These are phyloP conservation scores for Lasioglossum pauxillum DNA, from an alignment of 2,888 invertebrate species.

Conservation along the genomic window DNA sequence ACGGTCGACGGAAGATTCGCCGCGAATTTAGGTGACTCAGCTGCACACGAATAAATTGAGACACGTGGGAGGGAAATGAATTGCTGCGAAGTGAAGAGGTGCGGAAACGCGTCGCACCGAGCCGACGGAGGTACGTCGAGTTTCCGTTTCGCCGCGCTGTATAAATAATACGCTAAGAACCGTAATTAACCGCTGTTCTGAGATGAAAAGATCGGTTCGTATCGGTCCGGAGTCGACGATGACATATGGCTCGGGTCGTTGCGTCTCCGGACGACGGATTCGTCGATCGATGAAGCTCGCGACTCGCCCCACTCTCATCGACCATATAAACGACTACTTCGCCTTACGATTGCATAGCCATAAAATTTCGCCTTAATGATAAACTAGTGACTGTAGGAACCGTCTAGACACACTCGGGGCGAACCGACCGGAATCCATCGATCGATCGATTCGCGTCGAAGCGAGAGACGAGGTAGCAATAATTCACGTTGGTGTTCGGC, in stretches of 20 bases:
- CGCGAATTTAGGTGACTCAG: not conserved
- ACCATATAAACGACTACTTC: constrained; percentile 50
- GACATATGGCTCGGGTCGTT: not conserved
- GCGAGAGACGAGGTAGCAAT: constrained; percentile 32
- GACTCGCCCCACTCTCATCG: constrained; percentile 19
- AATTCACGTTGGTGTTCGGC: constrained; percentile 2
- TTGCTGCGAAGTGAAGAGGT: not conserved
- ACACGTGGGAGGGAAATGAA: not conserved
- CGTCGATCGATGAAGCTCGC: constrained; percentile 32
- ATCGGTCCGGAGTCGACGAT: constrained; percentile 24
- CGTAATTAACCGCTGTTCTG: constrained; percentile 28
- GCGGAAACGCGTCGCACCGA: not conserved
- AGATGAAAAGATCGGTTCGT: constrained; percentile 22
- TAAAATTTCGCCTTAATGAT: constrained; percentile 51
- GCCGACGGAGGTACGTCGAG: constrained; percentile 33
- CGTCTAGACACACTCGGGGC: not conserved
- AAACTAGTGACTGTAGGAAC: constrained; percentile 22
- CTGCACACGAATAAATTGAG: not conserved
- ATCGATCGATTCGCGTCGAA: constrained; percentile 5
- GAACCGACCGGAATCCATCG: constrained; percentile 15
- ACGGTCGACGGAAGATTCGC: not conserved
- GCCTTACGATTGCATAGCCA: constrained; percentile 52
- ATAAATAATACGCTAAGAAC: constrained; percentile 50
- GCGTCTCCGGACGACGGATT: not conserved
- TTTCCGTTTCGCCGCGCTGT: constrained; percentile 54